Evolutionary conservation across 2,888 invertebrate genomes (phyloP).

Genomic region (Cheilosia vulpina): DNA sequence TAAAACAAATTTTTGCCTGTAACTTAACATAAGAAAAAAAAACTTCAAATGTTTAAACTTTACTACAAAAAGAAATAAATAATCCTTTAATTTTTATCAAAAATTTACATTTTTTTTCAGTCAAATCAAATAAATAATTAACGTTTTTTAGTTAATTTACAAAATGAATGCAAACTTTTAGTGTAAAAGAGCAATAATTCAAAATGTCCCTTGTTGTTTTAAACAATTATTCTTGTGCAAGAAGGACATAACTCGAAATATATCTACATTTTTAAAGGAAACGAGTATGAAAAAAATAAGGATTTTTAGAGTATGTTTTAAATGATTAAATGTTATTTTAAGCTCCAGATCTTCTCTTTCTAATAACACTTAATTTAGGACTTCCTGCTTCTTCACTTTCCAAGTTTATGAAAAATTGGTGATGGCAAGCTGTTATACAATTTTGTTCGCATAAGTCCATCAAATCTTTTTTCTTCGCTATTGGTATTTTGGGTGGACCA

Average conservation of each 20-base stretch:
- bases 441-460: conserved; percentile 26
- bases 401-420: conserved; percentile 10
- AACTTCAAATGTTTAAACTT: no score
- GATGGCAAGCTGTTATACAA: conserved; percentile 12
- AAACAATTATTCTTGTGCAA: no score
- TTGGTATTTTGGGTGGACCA: conserved; percentile 13
- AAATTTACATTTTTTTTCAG: background rate
- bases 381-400: background rate
- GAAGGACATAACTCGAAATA: no score
- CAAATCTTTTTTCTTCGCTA: conserved; percentile 18
- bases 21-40: no score
- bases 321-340: background rate
- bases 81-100: background rate
- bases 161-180: no score
- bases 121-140: background rate
- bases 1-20: no score
- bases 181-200: no score
- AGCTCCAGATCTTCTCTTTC: conserved; percentile 4
- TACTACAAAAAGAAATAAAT: background rate
- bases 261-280: background rate
- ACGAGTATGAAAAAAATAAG: background rate
- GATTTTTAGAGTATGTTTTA: background rate
- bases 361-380: background rate
- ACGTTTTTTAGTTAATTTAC: no score
- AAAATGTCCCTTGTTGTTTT: no score